phyloP scores from a whole-genome alignment of 2,888 invertebrate species.

The Abrostola triplasia region DNA sequence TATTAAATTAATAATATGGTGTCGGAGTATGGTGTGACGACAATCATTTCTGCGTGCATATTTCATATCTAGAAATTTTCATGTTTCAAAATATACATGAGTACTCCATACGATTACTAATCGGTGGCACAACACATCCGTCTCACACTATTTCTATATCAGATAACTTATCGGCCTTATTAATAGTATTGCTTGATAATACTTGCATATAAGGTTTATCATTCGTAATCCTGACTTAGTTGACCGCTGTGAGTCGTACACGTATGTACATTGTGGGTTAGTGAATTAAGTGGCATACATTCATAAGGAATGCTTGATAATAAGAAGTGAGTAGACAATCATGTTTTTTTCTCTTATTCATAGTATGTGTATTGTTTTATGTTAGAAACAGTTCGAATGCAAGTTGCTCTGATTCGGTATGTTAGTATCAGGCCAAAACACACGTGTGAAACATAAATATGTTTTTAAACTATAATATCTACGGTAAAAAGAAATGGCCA shows the following conservation, averaged over 20 bases:
- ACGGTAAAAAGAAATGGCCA: no score
- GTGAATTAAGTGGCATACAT: slow-evolving; percentile 21
- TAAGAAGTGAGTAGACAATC: slow-evolving; percentile 36
- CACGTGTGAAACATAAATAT: not conserved
- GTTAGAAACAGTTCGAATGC: not conserved
- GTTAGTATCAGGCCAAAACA: not conserved
- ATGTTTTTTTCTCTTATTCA: slow-evolving; percentile 3
- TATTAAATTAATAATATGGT: no score
- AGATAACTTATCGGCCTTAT: slow-evolving; percentile 54
- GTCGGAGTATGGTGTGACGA: no score
- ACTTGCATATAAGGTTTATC: slow-evolving; percentile 52
- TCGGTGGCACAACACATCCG: slow-evolving; percentile 36
- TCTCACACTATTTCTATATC: slow-evolving; percentile 49
- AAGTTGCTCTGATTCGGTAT: not conserved
- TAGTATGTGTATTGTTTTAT: slow-evolving; percentile 8
- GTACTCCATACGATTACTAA: not conserved
- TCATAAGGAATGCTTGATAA: slow-evolving; percentile 38
- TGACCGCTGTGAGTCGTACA: slow-evolving; percentile 30
- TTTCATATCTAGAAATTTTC: not conserved
- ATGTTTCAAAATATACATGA: not conserved
- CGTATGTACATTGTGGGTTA: slow-evolving; percentile 35
- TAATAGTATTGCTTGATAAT: slow-evolving; percentile 45
- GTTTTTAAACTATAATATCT: no score
- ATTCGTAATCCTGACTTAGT: slow-evolving; percentile 44
- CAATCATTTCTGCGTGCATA: not conserved